A percentile compares a stretch with the other conserved stretches of the same genome.
These are phyloP conservation scores for Aythya baeri DNA, from an alignment of 2,113 vertebrate species.

Conservation along the genomic window DNA sequence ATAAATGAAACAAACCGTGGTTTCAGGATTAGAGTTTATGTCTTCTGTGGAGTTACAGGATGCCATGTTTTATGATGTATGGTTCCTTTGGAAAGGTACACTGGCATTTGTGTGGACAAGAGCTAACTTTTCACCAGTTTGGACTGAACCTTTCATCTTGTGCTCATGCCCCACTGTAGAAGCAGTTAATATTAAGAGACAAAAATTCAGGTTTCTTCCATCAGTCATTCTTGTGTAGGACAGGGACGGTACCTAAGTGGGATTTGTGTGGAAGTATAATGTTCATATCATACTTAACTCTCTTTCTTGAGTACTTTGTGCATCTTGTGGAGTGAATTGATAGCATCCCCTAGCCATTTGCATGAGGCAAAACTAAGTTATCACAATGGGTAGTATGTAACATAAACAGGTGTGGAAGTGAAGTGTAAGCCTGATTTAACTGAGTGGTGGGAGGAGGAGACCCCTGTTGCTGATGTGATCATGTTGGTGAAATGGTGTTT, in stretches of 20 bases:
- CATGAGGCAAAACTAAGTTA: neutral
- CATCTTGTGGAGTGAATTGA: neutral
- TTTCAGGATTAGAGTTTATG: neutral
- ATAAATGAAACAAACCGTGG: neutral
- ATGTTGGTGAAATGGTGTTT: neutral
- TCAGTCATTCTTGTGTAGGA: fast-evolving
- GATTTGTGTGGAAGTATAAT: neutral
- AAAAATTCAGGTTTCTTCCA: neutral
- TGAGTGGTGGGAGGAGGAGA: neutral
- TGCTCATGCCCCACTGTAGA: neutral
- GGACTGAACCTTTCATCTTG: neutral
- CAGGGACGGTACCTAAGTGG: neutral
- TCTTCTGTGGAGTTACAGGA: neutral
- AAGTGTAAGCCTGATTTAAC: neutral
- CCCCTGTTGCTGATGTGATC: neutral
- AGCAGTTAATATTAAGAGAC: neutral
- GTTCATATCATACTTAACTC: neutral
- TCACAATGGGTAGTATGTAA: neutral
- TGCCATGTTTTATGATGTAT: neutral
- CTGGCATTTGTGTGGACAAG: neutral
- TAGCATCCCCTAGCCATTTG: fast-evolving
- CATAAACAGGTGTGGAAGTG: neutral
- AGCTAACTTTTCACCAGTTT: neutral
- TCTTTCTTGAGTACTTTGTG: neutral
- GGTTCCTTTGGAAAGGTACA: neutral